Conservation (phyloP, 64 coral and sea anemone genomes). For the Pocillopora damicornis region DNA sequence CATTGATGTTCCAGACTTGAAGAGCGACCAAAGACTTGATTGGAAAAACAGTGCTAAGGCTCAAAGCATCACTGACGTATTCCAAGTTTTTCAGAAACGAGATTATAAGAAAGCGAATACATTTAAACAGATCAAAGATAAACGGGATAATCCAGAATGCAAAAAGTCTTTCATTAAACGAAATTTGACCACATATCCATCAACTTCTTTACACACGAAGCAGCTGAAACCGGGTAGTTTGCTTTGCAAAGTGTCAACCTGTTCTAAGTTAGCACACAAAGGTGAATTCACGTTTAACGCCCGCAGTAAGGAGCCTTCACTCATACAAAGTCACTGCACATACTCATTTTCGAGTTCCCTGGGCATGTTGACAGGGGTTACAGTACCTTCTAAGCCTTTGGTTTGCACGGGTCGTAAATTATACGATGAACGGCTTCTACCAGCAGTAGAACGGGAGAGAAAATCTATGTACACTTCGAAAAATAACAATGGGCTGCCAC, state of each 20-base stretch:
- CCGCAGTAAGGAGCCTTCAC: not conserved
- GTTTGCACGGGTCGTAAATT: constrained; percentile 38
- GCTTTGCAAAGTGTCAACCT: not conserved
- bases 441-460: not conserved
- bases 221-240: not conserved
- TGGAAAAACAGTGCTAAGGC: not conserved
- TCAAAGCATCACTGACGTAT: constrained; percentile 37
- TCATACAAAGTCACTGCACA: constrained; percentile 7
- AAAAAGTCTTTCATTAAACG: not conserved
- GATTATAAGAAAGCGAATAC: constrained; percentile 19
- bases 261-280: not conserved
- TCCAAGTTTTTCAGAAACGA: constrained; percentile 45
- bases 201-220: constrained; percentile 5
- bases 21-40: not conserved
- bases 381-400: constrained; percentile 21
- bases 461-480: not conserved
- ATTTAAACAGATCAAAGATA: constrained; percentile 21
- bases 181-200: not conserved
- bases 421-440: constrained; percentile 66
- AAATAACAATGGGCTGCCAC: not conserved
- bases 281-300: not conserved
- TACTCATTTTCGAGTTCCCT: not conserved
- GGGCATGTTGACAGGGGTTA: not conserved
- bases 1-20: not conserved
- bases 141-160: not conserved